Percentiles rank a stretch among this genome's conserved stretches.
Evolutionary conservation across 2,797 vertebrate genomes (phyloP).

Genomic region (Microctenopoma lineatum): DNA sequence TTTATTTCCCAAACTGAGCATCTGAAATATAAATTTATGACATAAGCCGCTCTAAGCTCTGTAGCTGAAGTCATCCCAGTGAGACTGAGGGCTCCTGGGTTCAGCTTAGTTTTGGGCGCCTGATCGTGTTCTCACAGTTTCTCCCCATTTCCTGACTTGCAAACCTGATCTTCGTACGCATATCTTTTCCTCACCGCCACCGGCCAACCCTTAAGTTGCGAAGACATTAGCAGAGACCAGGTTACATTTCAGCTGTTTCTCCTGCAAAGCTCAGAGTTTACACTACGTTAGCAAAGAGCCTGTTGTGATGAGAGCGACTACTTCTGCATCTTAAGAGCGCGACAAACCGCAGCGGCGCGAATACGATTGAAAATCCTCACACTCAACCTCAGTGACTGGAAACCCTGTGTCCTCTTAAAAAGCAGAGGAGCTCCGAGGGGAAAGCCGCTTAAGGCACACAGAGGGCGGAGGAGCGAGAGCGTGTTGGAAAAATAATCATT

Average conservation of each 20-base stretch:
- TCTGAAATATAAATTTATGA: conserved; percentile 52
- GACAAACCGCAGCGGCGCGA: conserved; percentile 35
- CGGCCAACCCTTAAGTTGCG: conserved; percentile 49
- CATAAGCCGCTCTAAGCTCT: conserved; percentile 19
- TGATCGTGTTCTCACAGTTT: conserved; percentile 61
- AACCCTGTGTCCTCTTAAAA: conserved; percentile 58
- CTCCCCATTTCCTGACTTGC: conserved; percentile 60
- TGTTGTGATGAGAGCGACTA: background rate
- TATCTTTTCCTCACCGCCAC: conserved; percentile 48
- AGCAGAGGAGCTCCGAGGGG: conserved; percentile 57
- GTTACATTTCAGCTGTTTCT: conserved; percentile 63
- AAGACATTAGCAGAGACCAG: conserved; percentile 66
- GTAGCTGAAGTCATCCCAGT: conserved; percentile 45
- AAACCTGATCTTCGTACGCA: conserved; percentile 65
- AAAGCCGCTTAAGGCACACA: conserved; percentile 66
- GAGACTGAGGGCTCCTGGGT: conserved; percentile 46
- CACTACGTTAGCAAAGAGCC: conserved; percentile 20
- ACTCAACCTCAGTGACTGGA: conserved; percentile 32
- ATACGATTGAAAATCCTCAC: conserved; percentile 41
- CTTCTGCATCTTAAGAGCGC: conserved; percentile 26
- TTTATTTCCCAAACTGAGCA: conserved; percentile 33
- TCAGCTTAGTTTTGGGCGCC: conserved; percentile 48
- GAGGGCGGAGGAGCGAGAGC: conserved; percentile 59
- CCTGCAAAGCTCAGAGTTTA: conserved; percentile 26
- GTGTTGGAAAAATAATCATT: conserved; percentile 81